Conservation (phyloP, 2,113 vertebrate species). For the Notothenia rossii region DNA sequence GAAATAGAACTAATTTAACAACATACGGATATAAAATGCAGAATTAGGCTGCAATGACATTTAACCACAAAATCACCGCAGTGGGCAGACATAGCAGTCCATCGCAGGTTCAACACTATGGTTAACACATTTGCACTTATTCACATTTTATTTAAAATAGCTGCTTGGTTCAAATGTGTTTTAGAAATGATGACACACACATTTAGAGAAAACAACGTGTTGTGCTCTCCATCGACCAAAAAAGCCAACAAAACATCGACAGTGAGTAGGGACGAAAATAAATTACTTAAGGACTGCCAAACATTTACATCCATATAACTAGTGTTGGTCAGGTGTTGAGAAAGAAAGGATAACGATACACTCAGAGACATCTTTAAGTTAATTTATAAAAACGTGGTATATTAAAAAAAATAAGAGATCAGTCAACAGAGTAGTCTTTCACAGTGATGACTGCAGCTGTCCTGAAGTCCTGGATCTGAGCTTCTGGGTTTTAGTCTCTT, state of each 20-base stretch:
- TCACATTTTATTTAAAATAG: neutral
- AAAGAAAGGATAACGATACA: neutral
- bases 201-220: neutral
- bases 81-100: neutral
- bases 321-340: neutral
- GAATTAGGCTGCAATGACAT: neutral
- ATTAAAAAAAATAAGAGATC: conserved; percentile 29
- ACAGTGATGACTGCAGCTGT: conserved; percentile 52
- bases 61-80: conserved; percentile 16
- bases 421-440: conserved; percentile 49
- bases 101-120: conserved; percentile 5
- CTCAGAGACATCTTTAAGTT: conserved; percentile 49
- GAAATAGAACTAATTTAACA: neutral
- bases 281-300: neutral
- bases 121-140: neutral
- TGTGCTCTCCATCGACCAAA: neutral
- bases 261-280: neutral
- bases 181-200: neutral
- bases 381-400: conserved; percentile 43
- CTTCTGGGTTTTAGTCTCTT: conserved; percentile 15
- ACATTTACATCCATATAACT: neutral
- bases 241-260: neutral
- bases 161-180: neutral
- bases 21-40: neutral
- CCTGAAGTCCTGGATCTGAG: conserved; percentile 21